These are phyloP conservation scores for Garra rufa DNA, from an alignment of 2,113 vertebrate species.

Conservation along the genomic window DNA sequence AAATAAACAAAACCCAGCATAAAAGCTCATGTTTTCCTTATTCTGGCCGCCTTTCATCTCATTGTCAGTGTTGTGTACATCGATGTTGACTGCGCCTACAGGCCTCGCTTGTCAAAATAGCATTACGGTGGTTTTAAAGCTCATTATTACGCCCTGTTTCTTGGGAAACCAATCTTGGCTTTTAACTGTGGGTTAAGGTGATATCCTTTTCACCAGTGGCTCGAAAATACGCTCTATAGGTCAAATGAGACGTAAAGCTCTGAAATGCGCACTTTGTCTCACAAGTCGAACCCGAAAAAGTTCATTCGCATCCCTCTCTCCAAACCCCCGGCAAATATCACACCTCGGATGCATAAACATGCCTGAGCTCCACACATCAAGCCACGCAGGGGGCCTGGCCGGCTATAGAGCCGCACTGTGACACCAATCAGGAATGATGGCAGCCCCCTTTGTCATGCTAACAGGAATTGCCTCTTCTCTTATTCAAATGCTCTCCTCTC, in stretches of 20 bases:
- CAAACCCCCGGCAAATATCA: constrained; percentile 72
- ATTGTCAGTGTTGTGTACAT: constrained; percentile 28
- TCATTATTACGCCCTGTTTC: constrained; percentile 33
- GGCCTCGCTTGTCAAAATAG: constrained; percentile 35
- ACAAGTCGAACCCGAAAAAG: constrained; percentile 63
- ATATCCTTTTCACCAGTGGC: not conserved
- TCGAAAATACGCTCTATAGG: not conserved
- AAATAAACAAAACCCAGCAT: not conserved
- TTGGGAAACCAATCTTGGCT: constrained; percentile 28
- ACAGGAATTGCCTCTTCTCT: constrained; percentile 79
- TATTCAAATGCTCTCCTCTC: constrained; percentile 75
- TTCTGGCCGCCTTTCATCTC: constrained; percentile 32
- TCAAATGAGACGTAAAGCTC: constrained; percentile 52
- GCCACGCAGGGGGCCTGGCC: constrained; percentile 70
- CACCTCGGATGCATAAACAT: constrained; percentile 82
- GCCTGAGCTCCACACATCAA: constrained; percentile 75
- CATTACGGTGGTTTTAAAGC: constrained; percentile 40
- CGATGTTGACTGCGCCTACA: constrained; percentile 21
- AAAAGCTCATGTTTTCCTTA: not conserved
- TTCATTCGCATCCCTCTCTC: constrained; percentile 51
- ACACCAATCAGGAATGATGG: constrained; percentile 84
- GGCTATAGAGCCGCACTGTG: constrained; percentile 78
- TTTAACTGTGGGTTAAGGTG: constrained; percentile 21
- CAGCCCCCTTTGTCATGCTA: constrained; percentile 82
- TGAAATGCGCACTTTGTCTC: constrained; percentile 63